Evolutionary conservation across 92 coral and sea anemone genomes (phyloP), one percentile per base, ranked within the genome.

Genomic region (Paragorgia papillata): DNA sequence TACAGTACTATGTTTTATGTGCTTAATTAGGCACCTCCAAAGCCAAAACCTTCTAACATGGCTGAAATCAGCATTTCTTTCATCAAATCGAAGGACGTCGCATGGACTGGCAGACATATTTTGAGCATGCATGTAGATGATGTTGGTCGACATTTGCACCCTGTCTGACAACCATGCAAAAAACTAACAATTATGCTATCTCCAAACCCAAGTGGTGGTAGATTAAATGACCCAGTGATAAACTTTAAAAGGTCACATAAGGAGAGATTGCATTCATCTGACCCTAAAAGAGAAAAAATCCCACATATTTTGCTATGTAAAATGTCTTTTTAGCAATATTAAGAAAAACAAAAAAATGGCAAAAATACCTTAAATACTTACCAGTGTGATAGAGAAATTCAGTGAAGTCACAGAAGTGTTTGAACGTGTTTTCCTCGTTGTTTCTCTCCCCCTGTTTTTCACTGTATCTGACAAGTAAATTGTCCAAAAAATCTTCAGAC

Each of bases 201-300:
- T 26, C 62, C 76, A 3, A 69, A 26, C 0, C 76, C 76, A 69
- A 69, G 76, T 13, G 62, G 76, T 49, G 76, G 76, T 15, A 69
- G 25, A 10, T 4, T 69, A 56, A 34, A 69, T 25, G 76, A 49
- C 13, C 76, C 76, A 69, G 76, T 69, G 5, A 69, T 35, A 49
- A 69, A 69, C 44, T 69, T 69, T 0, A 48, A 29, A 2, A 69
- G 61, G 19, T 69, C 61, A 5, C 41, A n/a, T n/a, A 69, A 28
- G 22, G 76, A 69, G 9, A 69, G 21, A 25, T 69, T 17, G 19
- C 58, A 51, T n/a, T n/a, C n/a, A n/a, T n/a, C n/a, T n/a, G n/a
- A n/a, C n/a, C n/a, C n/a, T n/a, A n/a, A n/a, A n/a, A n/a, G n/a
- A n/a, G n/a, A n/a, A n/a, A n/a, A n/a, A n/a, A n/a, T n/a, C n/a